Conservation (phyloP, 2,797 vertebrate species). For the Bucorvus abyssinicus region DNA sequence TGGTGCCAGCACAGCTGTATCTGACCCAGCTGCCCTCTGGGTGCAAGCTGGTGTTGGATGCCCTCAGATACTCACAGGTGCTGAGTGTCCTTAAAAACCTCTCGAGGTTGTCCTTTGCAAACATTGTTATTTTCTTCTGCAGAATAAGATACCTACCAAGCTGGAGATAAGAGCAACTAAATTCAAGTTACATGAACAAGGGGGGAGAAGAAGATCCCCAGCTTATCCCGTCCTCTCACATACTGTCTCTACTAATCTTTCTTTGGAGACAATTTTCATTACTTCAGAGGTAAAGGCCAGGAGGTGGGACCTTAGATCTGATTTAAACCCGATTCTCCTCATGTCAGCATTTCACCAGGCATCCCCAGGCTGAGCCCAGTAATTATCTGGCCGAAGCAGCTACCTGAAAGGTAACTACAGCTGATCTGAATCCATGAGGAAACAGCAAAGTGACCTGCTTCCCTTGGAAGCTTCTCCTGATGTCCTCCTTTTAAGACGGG, state of each 20-base stretch:
- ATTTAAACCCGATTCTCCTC: background rate
- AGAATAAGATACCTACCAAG: background rate
- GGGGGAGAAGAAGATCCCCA: background rate
- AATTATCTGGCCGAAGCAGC: background rate
- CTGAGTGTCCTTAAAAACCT: background rate
- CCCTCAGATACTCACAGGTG: background rate
- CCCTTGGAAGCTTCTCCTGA: background rate
- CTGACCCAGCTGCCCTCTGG: background rate
- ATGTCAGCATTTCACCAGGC: background rate
- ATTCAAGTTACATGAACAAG: background rate
- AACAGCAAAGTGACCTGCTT: background rate
- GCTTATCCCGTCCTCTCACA: background rate
- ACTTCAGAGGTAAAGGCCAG: background rate
- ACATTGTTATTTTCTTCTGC: background rate
- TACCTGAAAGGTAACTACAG: background rate
- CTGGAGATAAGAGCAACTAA: background rate
- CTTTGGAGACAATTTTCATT: background rate
- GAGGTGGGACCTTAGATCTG: background rate
- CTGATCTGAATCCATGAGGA: background rate
- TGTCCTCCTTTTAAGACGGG: background rate
- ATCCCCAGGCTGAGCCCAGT: background rate
- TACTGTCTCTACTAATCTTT: background rate
- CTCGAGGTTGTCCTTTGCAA: background rate
- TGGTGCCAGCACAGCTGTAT: background rate
- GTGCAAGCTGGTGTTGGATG: background rate